phyloP scores from a whole-genome alignment of 2,797 vertebrate species.

The Psittacula echo region DNA sequence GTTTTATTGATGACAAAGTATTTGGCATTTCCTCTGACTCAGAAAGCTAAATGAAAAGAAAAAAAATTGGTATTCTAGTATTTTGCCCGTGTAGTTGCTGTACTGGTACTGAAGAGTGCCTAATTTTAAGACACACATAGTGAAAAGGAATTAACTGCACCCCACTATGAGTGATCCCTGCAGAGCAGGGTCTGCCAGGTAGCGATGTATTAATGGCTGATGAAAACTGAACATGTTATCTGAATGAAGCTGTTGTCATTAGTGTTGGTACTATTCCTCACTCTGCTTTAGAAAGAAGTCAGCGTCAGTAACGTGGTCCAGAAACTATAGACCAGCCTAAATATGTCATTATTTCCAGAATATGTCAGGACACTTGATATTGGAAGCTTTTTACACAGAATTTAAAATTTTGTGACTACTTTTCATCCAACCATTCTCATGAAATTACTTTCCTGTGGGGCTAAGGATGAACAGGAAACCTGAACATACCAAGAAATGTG shows the following conservation, averaged over 20 bases:
- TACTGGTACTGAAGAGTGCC: neutral
- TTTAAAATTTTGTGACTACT: neutral
- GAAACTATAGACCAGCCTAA: neutral
- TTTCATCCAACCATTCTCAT: neutral
- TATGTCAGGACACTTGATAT: neutral
- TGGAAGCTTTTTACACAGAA: neutral
- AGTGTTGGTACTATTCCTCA: accelerated
- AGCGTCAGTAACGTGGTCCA: neutral
- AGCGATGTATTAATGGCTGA: neutral
- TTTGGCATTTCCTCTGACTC: neutral
- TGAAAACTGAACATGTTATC: neutral
- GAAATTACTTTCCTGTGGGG: neutral
- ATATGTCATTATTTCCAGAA: neutral
- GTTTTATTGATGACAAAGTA: neutral
- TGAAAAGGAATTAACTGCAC: neutral
- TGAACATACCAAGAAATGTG: neutral
- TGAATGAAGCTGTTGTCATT: neutral
- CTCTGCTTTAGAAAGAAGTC: neutral
- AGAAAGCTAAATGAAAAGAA: neutral
- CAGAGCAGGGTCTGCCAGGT: neutral
- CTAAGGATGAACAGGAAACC: neutral
- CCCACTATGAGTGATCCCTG: neutral
- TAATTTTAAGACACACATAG: neutral
- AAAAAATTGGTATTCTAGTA: neutral
- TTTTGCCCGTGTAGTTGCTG: neutral